phyloP scores from a whole-genome alignment of 2,888 invertebrate genomes.

The Netelia inedita region DNA sequence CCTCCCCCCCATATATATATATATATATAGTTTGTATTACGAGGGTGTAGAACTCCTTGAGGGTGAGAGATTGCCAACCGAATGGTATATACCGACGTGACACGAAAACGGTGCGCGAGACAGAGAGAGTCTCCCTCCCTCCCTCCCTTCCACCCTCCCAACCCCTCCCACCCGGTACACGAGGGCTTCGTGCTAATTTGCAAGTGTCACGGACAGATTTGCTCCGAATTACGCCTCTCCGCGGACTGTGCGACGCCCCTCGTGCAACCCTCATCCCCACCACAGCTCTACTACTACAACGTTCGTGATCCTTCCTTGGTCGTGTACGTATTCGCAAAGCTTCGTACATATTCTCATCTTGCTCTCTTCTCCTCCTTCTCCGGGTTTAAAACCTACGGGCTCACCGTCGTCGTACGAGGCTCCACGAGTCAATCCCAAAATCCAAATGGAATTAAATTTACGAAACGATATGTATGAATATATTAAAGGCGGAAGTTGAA shows the following conservation, averaged over 20 bases:
- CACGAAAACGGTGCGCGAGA: slow-evolving; percentile 46
- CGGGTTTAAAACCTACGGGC: too few species aligned
- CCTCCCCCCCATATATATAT: too few species aligned
- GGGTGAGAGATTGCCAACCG: slow-evolving; percentile 66
- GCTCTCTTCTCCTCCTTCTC: background rate
- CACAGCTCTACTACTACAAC: too few species aligned
- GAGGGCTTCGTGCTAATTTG: slow-evolving; percentile 70
- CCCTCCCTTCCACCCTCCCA: too few species aligned
- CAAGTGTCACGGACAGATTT: slow-evolving; percentile 73
- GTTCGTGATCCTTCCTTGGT: slow-evolving; percentile 16
- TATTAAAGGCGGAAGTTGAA: background rate
- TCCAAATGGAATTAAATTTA: background rate
- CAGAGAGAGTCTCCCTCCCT: background rate
- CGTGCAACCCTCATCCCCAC: background rate
- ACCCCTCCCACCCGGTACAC: slow-evolving; percentile 4
- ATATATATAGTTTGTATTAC: slow-evolving; percentile 29
- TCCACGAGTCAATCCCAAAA: background rate
- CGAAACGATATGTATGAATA: background rate
- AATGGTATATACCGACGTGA: slow-evolving; percentile 51
- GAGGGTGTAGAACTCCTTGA: slow-evolving; percentile 60
- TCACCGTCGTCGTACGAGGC: too few species aligned
- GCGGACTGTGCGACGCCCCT: slow-evolving; percentile 42
- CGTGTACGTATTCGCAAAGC: background rate
- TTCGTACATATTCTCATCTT: background rate
- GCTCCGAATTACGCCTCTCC: slow-evolving; percentile 69